These are phyloP conservation scores for Mus musculus DNA, from an alignment of 2,113 vertebrate species.

Conservation along the genomic window DNA sequence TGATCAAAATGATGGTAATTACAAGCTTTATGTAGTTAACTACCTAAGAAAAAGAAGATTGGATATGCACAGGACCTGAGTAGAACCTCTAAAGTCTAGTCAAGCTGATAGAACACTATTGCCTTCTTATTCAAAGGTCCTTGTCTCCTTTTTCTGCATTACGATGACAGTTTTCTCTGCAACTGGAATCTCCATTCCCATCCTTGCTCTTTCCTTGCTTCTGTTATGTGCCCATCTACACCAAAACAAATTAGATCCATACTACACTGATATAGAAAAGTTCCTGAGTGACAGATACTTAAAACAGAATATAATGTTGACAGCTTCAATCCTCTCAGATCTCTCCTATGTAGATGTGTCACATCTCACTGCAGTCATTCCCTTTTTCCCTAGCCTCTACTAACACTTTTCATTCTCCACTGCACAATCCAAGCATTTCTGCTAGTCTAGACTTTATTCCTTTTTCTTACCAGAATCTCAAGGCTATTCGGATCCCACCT, in stretches of 20 bases:
- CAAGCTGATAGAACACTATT: neutral
- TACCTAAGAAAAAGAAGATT: neutral
- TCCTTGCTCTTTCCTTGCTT: neutral
- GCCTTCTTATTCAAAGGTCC: no score
- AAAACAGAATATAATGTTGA: neutral
- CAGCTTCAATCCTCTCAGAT: neutral
- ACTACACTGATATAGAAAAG: neutral
- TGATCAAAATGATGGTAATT: neutral
- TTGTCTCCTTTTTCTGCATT: neutral
- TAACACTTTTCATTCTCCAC: neutral
- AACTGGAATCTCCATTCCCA: neutral
- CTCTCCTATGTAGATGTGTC: neutral
- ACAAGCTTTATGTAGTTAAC: neutral
- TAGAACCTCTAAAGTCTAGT: neutral
- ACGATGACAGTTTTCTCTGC: neutral
- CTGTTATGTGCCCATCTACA: neutral
- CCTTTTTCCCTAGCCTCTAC: neutral
- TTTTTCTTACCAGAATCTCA: neutral
- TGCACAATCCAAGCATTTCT: neutral
- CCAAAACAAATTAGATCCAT: neutral
- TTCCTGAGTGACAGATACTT: neutral
- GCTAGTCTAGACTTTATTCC: neutral
- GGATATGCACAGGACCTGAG: rapidly evolving
- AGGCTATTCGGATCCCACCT: neutral
- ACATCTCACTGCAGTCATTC: neutral